Percentiles rank a stretch among this genome's conserved stretches.
Evolutionary conservation across 2,113 vertebrate genomes (phyloP).

Genomic region (Struthidea cinerea): DNA sequence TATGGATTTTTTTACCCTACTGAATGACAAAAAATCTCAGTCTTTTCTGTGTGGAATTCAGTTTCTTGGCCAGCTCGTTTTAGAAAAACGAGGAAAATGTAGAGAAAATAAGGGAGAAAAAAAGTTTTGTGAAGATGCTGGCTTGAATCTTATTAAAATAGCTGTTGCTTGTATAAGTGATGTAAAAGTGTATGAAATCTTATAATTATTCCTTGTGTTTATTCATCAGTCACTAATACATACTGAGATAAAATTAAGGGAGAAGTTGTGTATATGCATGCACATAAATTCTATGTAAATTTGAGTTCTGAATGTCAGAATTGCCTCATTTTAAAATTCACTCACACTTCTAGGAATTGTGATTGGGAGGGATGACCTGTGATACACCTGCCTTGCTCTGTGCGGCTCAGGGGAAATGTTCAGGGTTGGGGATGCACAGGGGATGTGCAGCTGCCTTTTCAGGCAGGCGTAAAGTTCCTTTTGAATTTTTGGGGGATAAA

Average conservation of each 20-base stretch:
- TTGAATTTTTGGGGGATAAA: not conserved
- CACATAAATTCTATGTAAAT: not conserved
- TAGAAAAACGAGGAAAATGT: not conserved
- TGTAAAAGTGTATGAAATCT: not conserved
- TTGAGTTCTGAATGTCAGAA: not conserved
- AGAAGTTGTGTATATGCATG: not conserved
- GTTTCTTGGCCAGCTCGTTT: not conserved
- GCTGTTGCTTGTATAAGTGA: not conserved
- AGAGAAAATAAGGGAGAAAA: not conserved
- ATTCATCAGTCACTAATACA: not conserved
- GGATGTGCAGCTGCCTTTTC: not conserved
- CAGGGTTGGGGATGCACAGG: not conserved
- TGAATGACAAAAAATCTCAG: not conserved
- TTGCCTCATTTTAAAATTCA: not conserved
- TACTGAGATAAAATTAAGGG: not conserved
- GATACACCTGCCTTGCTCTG: not conserved
- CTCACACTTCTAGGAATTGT: rapidly evolving
- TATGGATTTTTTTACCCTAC: not conserved
- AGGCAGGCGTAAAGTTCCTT: not conserved
- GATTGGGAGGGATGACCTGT: not conserved
- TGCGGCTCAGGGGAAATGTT: not conserved
- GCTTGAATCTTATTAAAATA: not conserved
- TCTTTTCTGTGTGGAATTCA: not conserved
- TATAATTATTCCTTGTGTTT: not conserved
- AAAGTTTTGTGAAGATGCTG: not conserved